A percentile compares a stretch with the other conserved stretches of the same genome.
Conservation (phyloP, 2,888 invertebrate genomes). For the Escarpia spicata region DNA sequence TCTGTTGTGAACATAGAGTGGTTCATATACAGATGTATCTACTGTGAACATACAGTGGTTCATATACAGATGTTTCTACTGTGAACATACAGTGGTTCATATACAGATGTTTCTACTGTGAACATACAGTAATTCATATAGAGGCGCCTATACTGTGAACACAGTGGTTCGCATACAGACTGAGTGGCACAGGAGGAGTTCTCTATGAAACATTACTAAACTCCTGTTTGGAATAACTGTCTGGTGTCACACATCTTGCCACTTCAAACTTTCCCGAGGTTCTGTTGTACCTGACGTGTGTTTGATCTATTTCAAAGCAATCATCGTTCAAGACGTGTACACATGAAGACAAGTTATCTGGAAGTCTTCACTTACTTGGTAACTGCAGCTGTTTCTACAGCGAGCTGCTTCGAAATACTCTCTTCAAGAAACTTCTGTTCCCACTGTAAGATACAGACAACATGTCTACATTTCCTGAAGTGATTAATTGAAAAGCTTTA, state of each 20-base stretch:
- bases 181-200: too few species aligned
- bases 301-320: too few species aligned
- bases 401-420: slow-evolving; percentile 81
- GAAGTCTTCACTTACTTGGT: slow-evolving; percentile 70
- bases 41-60: background rate
- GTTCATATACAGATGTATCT: background rate
- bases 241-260: too few species aligned
- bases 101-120: background rate
- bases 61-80: background rate
- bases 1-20: background rate
- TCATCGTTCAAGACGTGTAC: too few species aligned
- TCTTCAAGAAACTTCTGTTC: slow-evolving; percentile 87
- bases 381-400: slow-evolving; percentile 82
- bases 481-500: too few species aligned
- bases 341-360: background rate
- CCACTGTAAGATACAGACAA: slow-evolving; percentile 68
- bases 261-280: too few species aligned
- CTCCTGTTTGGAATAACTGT: too few species aligned
- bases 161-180: background rate
- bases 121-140: background rate
- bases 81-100: background rate
- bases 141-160: background rate
- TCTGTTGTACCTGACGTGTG: too few species aligned
- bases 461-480: background rate
- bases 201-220: too few species aligned